Conservation (phyloP, 2,113 vertebrate genomes). For the Apistogramma diplotaenia region DNA sequence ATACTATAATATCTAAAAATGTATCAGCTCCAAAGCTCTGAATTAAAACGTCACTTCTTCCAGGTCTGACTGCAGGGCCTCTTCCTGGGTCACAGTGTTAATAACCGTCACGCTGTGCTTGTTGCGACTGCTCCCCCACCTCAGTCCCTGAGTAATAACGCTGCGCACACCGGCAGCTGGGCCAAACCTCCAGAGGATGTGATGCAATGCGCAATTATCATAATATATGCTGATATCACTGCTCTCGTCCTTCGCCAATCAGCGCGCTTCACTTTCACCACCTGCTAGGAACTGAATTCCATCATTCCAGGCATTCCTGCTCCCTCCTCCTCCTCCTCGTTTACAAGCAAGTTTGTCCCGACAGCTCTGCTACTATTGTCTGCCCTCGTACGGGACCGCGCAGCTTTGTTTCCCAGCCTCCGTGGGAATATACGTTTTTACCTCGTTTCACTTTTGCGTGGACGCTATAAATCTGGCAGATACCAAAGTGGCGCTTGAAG, state of each 20-base stretch:
- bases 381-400: background rate
- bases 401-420: background rate
- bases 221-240: slow-evolving; percentile 83
- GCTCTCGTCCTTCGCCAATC: slow-evolving; percentile 74
- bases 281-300: slow-evolving; percentile 90
- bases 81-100: no score
- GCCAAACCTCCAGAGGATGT: slow-evolving; percentile 71
- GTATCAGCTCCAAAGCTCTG: background rate
- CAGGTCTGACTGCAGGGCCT: no score
- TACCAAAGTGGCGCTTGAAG: slow-evolving; percentile 77
- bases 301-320: slow-evolving; percentile 93
- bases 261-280: slow-evolving; percentile 78
- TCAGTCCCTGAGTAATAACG: background rate
- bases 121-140: background rate
- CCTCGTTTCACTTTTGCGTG: background rate
- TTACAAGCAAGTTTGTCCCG: slow-evolving; percentile 62
- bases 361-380: slow-evolving; percentile 57
- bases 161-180: slow-evolving; percentile 8
- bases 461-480: slow-evolving; percentile 45
- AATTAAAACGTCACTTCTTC: background rate
- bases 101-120: background rate
- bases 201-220: slow-evolving; percentile 76
- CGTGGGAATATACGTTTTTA: slow-evolving; percentile 3
- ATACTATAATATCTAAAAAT: background rate
- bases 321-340: slow-evolving; percentile 60